Evolutionary conservation across 2,797 vertebrate species (phyloP), one percentile per base, ranked within the genome.

Genomic region (Sibirionetta formosa): DNA sequence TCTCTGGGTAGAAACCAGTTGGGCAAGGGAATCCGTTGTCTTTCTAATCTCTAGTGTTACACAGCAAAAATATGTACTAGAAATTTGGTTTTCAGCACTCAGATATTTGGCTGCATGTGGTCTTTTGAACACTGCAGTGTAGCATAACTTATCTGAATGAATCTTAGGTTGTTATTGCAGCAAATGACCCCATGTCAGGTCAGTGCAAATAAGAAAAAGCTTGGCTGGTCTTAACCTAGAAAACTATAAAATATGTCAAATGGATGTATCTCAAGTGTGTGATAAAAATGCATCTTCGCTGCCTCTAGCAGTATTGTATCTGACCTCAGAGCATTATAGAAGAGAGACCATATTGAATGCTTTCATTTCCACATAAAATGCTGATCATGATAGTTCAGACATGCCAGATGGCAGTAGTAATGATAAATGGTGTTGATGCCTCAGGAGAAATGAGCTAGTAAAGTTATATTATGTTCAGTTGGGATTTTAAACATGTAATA

Each of bases 331-430:
- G 82, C 87, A 95, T 96, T 96, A 96, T 73, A 96, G 95, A 95
- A 95, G 94, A 96, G 93, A 96, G 78, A 97, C 96, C 91, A 89
- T 96, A 91, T 48, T 94, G 96, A 97, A 95, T 80, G 90, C 94
- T 98, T 97, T 98, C 97, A 97, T 97, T 97, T 97, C 92, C 93
- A 94, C 96, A 97, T 98, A 98, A 98, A 98, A 97, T 95, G 93
- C 96, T 97, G 97, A 98, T 98, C 96, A 90, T 95, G 90, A 97
- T 91, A 96, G 95, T 95, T 98, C 97, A 97, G 96, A 96, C 89
- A 85, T 90, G 85, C 96, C 97, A 98, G 97, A 98, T 97, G 97
- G 98, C 96, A 97, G 91, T 35, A 82, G 88, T 86, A 97, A 65
- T 97, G 97, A 98, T 97, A 97, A 98, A 98, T 94, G 97, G 90